Evolutionary conservation across 2,113 vertebrate genomes (phyloP), one percentile per base, ranked within the genome.

Genomic region (Rafetus swinhoei): DNA sequence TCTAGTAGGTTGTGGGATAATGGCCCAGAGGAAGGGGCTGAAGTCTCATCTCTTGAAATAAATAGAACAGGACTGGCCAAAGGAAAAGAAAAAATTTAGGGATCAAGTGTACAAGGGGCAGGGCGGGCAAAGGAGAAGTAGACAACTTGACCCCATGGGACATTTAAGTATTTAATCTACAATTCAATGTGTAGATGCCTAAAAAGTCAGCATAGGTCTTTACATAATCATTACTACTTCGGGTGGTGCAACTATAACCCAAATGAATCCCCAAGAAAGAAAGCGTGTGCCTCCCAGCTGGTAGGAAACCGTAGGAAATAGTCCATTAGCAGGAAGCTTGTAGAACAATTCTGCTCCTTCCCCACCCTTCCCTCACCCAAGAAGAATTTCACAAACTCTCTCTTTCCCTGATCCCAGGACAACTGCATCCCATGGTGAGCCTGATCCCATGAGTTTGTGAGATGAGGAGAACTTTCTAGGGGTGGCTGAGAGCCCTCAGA

Each of bases 81-180:
- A 72, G 79, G 86, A 82, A 65, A 95, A 93, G 86, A 92, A 94
- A 90, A 93, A 95, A 87, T 88, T 92, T 59, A 92, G 84, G 89
- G 91, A 95, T 93, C 35, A 74, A 81, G 72, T 27, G 57, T 80
- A 45, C 91, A 50, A 82, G 95, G 92, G 32, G 77, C 91, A 5
- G 5, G 35, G 72, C 55, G 81, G 81, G 79, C 87, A 87, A 56
- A 82, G 79, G 88, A 92, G 92, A 82, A 94, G 50, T 25, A 21
- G 22, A 25, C 22, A 45, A 13, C 35, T 8, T 45, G 45, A 77
- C 39, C 74, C 11, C 11, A 6, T 76, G 22, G 22, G 21, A 14
- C 50, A 35, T 45, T 45, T 50, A 25, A 45, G 13, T 76, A 76
- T 77, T 50, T 77, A 50, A 27, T 13, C 39, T 77, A 27, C 15